Base-by-base conservation (phyloP, 2,113 vertebrate species). In the Gadus macrocephalus region DNA sequence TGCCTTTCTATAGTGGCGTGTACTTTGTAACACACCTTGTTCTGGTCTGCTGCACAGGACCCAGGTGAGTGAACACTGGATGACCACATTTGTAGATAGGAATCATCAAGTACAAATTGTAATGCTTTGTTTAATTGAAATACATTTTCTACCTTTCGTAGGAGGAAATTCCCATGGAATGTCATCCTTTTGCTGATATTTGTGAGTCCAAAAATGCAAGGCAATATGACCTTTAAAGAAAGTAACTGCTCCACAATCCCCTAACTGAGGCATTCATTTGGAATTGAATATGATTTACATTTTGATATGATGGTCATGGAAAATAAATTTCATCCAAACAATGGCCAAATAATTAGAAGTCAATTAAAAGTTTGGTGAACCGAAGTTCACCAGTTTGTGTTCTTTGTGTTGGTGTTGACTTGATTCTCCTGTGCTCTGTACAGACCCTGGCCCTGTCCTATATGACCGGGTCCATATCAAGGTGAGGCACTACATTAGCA, bases 141-240 rank as follows among this genome's bases (percentile, higher is more conserved):
- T 49, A 49, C n/a, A 17, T 58, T 58, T 58, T 58, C 6, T 58
- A 5, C n/a, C n/a, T 58, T 27, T 55, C 77, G 15, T 82, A 99
- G 97, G 94, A 95, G 96, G 87, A 94, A 93, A 62, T 95, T 92
- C 78, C 96, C 97, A 11, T 98, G 96, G 95, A 99, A 99, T 81
- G 42, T 97, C 66, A 94, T 98, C 75, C 89, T 99, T 83, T 90
- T 99, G 74, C 35, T 71, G 62, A 31, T 98, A 80, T 97, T 98
- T 69, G 96, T 99, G 86, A 96, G 97, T 93, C 62, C 42, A 49
- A 38, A 68, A 31, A 53, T 38, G 2, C n/a, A 15, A 25, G 20
- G 9, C 9, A 20, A 53, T 66, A 6, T 42, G 11, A 12, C 12
- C 14, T 49, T 12, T 49, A 49, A 9, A 9, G 8, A 49, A 49